These are phyloP conservation scores for Idaea dimidiata DNA, from an alignment of 2,888 invertebrate genomes.

Conservation along the genomic window DNA sequence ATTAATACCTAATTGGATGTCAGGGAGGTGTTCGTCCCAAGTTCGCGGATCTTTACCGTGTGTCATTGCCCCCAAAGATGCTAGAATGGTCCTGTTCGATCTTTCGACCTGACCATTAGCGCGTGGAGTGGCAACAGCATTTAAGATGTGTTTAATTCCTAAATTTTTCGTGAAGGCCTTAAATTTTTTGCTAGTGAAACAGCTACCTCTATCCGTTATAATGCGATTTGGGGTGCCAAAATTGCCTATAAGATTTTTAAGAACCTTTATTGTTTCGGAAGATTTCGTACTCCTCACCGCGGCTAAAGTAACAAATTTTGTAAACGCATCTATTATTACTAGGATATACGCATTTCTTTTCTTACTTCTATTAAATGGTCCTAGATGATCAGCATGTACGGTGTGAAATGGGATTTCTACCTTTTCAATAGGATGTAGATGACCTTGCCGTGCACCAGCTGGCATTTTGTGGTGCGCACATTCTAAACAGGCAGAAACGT, in stretches of 20 bases:
- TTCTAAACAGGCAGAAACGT: too few species aligned
- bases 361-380: too few species aligned
- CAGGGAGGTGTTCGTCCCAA: slow-evolving; percentile 21
- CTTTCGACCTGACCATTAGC: background rate
- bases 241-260: background rate
- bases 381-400: too few species aligned
- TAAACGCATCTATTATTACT: too few species aligned
- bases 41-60: slow-evolving; percentile 8
- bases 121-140: background rate
- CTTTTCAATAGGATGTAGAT: too few species aligned
- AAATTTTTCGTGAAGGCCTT: background rate
- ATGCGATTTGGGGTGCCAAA: background rate
- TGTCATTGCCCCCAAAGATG: background rate
- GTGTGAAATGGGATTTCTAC: too few species aligned
- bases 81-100: background rate
- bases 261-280: background rate
- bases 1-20: slow-evolving; percentile 23
- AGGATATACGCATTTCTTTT: too few species aligned
- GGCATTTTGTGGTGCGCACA: too few species aligned
- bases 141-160: background rate
- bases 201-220: background rate
- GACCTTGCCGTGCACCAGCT: too few species aligned
- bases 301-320: too few species aligned
- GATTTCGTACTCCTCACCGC: too few species aligned
- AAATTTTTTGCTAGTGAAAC: background rate